Evolutionary conservation across 2,113 vertebrate genomes (phyloP).

Genomic region (Pitta sordida): DNA sequence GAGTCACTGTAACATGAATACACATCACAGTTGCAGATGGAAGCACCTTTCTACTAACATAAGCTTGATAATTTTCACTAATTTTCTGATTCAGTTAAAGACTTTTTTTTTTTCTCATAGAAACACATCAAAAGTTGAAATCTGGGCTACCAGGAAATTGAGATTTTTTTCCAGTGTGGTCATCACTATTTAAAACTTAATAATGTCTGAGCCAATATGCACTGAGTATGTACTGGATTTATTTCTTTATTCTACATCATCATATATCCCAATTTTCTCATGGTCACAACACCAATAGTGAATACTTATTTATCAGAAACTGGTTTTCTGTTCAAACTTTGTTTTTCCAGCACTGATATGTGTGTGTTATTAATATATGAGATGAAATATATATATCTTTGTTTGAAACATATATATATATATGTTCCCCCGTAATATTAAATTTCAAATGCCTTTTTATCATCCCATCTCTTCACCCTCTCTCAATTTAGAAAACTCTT

Average conservation of each 20-base stretch:
- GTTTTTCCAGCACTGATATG: background rate
- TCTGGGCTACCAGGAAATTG: background rate
- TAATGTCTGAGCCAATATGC: background rate
- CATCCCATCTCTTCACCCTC: background rate
- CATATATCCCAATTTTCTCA: background rate
- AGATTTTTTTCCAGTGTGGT: background rate
- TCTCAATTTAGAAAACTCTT: background rate
- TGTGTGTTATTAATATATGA: background rate
- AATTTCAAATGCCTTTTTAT: slow-evolving; percentile 15
- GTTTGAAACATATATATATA: background rate
- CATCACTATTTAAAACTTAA: background rate
- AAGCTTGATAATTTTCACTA: background rate
- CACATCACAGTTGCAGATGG: background rate
- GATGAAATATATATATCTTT: background rate
- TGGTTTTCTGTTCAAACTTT: background rate
- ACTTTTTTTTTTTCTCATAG: background rate
- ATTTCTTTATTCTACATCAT: background rate
- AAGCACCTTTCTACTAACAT: background rate
- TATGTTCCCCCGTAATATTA: background rate
- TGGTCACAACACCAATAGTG: background rate
- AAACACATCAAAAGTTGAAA: background rate
- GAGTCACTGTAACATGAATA: background rate
- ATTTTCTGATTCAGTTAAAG: background rate
- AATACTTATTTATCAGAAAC: background rate
- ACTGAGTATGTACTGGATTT: background rate